Percentiles rank a stretch among this genome's conserved stretches.
Evolutionary conservation across 2,888 invertebrate genomes (phyloP).

Genomic region (Papilio demoleus): DNA sequence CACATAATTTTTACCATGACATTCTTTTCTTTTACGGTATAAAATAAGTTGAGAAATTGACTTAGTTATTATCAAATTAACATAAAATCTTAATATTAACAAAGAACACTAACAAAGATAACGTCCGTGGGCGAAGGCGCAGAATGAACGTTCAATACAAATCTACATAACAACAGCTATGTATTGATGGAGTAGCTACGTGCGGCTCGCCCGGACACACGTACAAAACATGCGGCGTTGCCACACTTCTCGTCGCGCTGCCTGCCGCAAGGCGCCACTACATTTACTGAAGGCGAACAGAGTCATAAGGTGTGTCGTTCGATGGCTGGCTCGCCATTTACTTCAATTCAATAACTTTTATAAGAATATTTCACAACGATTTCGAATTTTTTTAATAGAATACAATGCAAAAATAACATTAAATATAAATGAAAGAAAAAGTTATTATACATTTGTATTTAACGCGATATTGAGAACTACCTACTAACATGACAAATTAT

Average conservation of each 20-base stretch:
- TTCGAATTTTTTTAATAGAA: background rate
- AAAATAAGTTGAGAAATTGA: background rate
- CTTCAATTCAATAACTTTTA: slow-evolving; percentile 31
- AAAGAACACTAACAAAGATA: too few relatives aligned
- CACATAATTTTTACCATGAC: background rate
- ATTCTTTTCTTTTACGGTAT: background rate
- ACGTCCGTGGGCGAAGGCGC: slow-evolving; percentile 39
- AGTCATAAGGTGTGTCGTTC: slow-evolving; percentile 53
- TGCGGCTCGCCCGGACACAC: slow-evolving; percentile 48
- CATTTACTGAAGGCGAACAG: slow-evolving; percentile 65
- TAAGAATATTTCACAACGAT: slow-evolving; percentile 19
- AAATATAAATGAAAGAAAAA: too few relatives aligned
- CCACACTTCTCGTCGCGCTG: slow-evolving; percentile 58
- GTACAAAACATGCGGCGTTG: slow-evolving; percentile 62
- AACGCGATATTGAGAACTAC: too few relatives aligned
- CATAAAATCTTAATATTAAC: slow-evolving; percentile 24
- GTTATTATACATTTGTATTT: too few relatives aligned
- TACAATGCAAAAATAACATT: too few relatives aligned
- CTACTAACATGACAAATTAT: too few relatives aligned
- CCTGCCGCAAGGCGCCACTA: slow-evolving; percentile 60
- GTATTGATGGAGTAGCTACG: slow-evolving; percentile 37
- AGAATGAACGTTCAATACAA: slow-evolving; percentile 43
- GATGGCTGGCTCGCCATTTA: slow-evolving; percentile 31
- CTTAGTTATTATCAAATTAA: background rate
- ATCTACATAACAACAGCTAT: slow-evolving; percentile 41